A percentile compares a stretch with the other conserved stretches of the same genome.
These are phyloP conservation scores for Epinephelus fuscoguttatus DNA, from an alignment of 2,113 vertebrate genomes.

Conservation along the genomic window DNA sequence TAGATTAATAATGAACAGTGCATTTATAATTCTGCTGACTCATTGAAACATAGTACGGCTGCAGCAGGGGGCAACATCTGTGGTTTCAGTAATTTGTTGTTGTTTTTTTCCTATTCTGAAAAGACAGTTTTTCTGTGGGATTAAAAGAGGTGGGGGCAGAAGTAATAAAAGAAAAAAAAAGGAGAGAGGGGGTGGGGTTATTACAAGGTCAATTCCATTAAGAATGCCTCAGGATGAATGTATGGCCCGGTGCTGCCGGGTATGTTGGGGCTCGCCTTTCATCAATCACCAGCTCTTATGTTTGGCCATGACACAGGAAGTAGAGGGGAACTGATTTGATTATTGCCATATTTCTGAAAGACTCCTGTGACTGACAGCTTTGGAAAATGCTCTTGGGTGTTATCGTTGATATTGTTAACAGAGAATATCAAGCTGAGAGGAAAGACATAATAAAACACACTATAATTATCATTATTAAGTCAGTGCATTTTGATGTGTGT, in stretches of 20 bases:
- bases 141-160: slow-evolving; percentile 27
- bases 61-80: slow-evolving; percentile 65
- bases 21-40: slow-evolving; percentile 78
- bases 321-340: slow-evolving; percentile 64
- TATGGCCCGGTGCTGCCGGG: slow-evolving; percentile 60
- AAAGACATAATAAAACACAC: background rate
- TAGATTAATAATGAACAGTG: slow-evolving; percentile 73
- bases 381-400: background rate
- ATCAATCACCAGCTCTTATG: slow-evolving; percentile 72
- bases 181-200: slow-evolving; percentile 40
- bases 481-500: no score
- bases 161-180: slow-evolving; percentile 51
- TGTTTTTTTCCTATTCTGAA: slow-evolving; percentile 9
- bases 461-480: background rate
- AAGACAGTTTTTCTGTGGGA: slow-evolving; percentile 14
- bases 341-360: slow-evolving; percentile 61
- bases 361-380: slow-evolving; percentile 53
- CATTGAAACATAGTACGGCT: slow-evolving; percentile 44
- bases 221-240: slow-evolving; percentile 70
- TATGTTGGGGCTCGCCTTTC: slow-evolving; percentile 42
- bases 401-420: background rate
- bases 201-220: slow-evolving; percentile 81
- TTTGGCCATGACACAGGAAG: slow-evolving; percentile 59
- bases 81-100: slow-evolving; percentile 43
- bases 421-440: background rate